A percentile compares a stretch with the other conserved stretches of the same genome.
Evolutionary conservation across 2,797 vertebrate species (phyloP).

Genomic region (Sphaeramia orbicularis): DNA sequence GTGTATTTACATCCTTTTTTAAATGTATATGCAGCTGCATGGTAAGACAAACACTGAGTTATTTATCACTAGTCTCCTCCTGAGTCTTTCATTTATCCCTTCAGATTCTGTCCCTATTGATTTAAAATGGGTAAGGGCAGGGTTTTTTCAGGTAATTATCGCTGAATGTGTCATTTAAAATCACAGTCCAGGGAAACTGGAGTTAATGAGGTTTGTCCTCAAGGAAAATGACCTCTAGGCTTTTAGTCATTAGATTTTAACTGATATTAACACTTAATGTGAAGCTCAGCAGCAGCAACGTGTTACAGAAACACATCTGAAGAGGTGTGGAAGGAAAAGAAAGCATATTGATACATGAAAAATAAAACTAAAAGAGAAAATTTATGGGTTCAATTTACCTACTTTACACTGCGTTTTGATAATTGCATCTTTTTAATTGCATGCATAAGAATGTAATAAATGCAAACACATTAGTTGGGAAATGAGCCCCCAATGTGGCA

Average conservation of each 20-base stretch:
- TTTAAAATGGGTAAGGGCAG: background rate
- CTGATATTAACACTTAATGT: conserved; percentile 3
- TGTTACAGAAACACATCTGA: conserved; percentile 3
- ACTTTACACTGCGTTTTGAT: conserved; percentile 14
- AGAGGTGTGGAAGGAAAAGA: conserved; percentile 3
- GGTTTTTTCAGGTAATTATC: background rate
- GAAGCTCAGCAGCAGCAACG: conserved; percentile 8
- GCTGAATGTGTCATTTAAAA: background rate
- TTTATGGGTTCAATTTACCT: background rate
- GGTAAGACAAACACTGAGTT: no score
- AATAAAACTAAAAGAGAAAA: background rate
- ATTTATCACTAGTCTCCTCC: background rate
- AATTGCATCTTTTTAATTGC: conserved; percentile 44
- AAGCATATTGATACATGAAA: background rate
- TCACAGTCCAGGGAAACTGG: background rate
- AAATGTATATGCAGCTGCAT: no score
- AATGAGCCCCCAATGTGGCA: conserved; percentile 34
- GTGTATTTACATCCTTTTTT: no score
- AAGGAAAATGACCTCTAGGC: background rate
- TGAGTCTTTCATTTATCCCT: background rate
- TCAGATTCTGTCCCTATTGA: background rate
- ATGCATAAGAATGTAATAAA: conserved; percentile 44
- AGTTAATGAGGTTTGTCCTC: background rate
- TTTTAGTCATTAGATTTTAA: background rate
- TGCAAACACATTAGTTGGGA: conserved; percentile 44